Percentiles rank a stretch among this genome's conserved stretches.
Conservation (phyloP, 2,113 vertebrate genomes). For the Oplegnathus fasciatus region DNA sequence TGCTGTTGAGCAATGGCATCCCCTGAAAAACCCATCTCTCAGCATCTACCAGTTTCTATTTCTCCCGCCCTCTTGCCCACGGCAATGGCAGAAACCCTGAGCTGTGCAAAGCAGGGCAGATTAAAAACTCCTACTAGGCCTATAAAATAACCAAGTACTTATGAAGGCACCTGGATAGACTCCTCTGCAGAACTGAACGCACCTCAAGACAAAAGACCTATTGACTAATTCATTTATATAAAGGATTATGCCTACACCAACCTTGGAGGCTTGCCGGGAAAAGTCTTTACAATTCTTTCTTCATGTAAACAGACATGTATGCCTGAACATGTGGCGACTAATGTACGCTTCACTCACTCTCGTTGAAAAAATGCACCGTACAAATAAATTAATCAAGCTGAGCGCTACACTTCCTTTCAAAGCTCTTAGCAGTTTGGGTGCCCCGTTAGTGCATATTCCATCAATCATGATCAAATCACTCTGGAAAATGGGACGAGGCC, state of each 20-base stretch:
- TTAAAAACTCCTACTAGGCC: slow-evolving; percentile 60
- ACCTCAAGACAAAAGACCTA: slow-evolving; percentile 68
- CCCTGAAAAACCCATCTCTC: slow-evolving; percentile 64
- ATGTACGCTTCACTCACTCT: slow-evolving; percentile 39
- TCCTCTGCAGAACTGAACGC: slow-evolving; percentile 49
- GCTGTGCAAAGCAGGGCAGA: slow-evolving; percentile 57
- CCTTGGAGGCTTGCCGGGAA: slow-evolving; percentile 42
- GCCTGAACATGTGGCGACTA: slow-evolving; percentile 47
- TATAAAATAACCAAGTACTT: slow-evolving; percentile 61
- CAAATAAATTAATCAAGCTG: slow-evolving; percentile 74
- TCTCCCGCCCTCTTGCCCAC: slow-evolving; percentile 52
- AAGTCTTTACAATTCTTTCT: slow-evolving; percentile 47
- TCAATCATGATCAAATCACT: slow-evolving; percentile 73
- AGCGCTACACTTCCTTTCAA: slow-evolving; percentile 51
- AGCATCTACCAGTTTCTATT: slow-evolving; percentile 59
- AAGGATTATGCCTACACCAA: slow-evolving; percentile 52
- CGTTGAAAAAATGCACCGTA: slow-evolving; percentile 35
- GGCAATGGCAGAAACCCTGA: slow-evolving; percentile 56
- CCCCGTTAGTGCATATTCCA: slow-evolving; percentile 59
- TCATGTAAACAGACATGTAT: slow-evolving; percentile 66
- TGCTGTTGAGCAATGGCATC: slow-evolving; percentile 66
- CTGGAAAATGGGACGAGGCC: slow-evolving; percentile 57
- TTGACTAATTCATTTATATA: slow-evolving; percentile 66
- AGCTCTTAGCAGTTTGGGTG: slow-evolving; percentile 56
- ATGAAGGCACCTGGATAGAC: slow-evolving; percentile 65